These are phyloP conservation scores for Alviniconcha strummeri DNA, from an alignment of 2,888 invertebrate species.

Conservation along the genomic window DNA sequence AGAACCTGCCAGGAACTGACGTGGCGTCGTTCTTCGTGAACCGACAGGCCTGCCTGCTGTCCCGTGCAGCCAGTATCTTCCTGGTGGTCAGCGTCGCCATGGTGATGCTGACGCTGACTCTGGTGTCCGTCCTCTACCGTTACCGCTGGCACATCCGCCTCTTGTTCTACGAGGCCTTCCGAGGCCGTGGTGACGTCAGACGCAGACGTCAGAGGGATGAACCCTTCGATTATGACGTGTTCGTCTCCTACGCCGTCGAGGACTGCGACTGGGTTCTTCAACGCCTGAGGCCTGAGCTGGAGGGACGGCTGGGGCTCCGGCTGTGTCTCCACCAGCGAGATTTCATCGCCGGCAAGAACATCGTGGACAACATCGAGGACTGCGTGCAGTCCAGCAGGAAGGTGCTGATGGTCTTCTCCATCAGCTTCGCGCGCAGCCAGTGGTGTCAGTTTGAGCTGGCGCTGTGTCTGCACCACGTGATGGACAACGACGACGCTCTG, in stretches of 20 bases:
- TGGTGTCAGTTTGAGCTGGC: constrained; percentile 49
- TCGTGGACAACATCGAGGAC: neutral
- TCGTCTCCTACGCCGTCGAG: constrained; percentile 8
- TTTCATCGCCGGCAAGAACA: neutral
- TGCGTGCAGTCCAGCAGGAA: neutral
- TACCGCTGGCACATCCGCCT: constrained; percentile 18
- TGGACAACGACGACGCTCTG: constrained; percentile 62
- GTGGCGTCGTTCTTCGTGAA: neutral
- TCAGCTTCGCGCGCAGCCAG: constrained; percentile 42
- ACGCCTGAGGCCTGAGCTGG: neutral
- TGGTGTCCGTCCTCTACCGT: neutral
- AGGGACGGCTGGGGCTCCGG: neutral
- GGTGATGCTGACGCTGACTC: neutral
- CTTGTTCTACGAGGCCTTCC: neutral
- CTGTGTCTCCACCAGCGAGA: neutral
- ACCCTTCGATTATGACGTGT: constrained; percentile 11
- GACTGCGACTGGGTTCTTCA: neutral
- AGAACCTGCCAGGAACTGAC: neutral
- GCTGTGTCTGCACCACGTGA: constrained; percentile 36
- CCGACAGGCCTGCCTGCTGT: neutral
- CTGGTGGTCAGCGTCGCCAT: neutral
- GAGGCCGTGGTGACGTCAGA: neutral
- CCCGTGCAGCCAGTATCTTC: neutral
- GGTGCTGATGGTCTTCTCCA: constrained; percentile 3
- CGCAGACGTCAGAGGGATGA: neutral